These are phyloP conservation scores for Bettongia penicillata DNA, from an alignment of 2,113 vertebrate genomes.

Conservation along the genomic window DNA sequence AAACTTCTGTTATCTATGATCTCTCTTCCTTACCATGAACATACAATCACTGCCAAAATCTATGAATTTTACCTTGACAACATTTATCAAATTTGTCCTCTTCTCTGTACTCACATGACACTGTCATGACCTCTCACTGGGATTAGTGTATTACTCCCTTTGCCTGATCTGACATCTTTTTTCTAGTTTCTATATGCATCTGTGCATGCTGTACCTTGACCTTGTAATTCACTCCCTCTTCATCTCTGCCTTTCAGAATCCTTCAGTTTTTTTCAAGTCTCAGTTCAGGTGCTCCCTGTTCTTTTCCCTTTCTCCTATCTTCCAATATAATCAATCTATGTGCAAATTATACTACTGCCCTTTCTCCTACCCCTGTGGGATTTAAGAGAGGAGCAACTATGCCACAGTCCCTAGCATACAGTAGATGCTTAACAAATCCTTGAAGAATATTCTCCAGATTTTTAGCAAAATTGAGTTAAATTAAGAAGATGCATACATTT, in stretches of 20 bases:
- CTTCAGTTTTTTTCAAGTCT: not conserved
- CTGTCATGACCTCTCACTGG: not conserved
- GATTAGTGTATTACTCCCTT: not conserved
- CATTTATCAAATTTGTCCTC: not conserved
- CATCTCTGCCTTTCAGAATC: not conserved
- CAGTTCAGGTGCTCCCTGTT: not conserved
- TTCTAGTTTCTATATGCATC: not conserved
- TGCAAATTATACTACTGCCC: not conserved
- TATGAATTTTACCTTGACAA: not conserved
- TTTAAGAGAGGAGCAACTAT: not conserved
- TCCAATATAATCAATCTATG: not conserved
- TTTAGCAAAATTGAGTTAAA: not conserved
- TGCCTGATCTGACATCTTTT: not conserved
- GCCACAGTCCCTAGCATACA: fast-evolving
- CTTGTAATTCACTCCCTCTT: not conserved
- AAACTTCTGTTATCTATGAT: not conserved
- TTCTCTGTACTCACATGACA: not conserved
- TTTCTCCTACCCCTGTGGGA: not conserved
- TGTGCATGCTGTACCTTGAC: not conserved
- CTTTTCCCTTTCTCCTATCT: not conserved
- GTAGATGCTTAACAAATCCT: not conserved
- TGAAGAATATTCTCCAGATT: not conserved
- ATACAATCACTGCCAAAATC: not conserved
- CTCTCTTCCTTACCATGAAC: not conserved
- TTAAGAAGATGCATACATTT: not conserved